Evolutionary conservation across 2,888 invertebrate species (phyloP).

Genomic region (Allacma fusca): DNA sequence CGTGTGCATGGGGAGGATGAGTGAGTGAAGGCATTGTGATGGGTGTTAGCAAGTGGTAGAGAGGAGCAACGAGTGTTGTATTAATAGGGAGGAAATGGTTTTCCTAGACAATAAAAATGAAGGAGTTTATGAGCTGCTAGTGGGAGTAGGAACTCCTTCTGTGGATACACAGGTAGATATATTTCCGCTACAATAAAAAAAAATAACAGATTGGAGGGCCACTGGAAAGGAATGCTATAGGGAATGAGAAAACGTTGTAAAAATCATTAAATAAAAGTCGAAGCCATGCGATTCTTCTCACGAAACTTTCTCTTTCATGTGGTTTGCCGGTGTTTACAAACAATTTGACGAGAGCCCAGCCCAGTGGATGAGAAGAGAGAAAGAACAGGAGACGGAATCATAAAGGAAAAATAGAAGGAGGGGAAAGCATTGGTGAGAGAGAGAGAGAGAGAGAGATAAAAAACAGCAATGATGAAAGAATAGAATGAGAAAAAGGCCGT

Average conservation of each 20-base stretch:
- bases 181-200: background rate
- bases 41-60: background rate
- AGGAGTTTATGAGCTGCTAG: constrained; percentile 7
- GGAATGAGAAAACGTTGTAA: constrained; percentile 22
- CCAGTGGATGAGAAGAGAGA: background rate
- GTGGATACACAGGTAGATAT: too few relatives aligned
- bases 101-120: constrained; percentile 18
- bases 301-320: constrained; percentile 45
- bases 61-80: background rate
- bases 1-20: background rate
- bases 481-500: too few relatives aligned
- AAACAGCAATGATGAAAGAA: background rate
- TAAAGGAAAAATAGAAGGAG: background rate
- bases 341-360: constrained; percentile 37
- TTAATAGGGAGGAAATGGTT: background rate
- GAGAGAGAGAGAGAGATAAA: constrained; percentile 17
- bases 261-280: constrained; percentile 11
- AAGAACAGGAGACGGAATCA: background rate
- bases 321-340: constrained; percentile 49
- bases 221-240: constrained; percentile 3
- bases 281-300: constrained; percentile 45
- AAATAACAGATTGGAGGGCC: background rate
- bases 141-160: too few relatives aligned
- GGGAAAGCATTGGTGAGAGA: background rate
- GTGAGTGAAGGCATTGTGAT: background rate